phyloP scores from a whole-genome alignment of 1,140 invertebrate species.

The Drosophila prosaltans region DNA sequence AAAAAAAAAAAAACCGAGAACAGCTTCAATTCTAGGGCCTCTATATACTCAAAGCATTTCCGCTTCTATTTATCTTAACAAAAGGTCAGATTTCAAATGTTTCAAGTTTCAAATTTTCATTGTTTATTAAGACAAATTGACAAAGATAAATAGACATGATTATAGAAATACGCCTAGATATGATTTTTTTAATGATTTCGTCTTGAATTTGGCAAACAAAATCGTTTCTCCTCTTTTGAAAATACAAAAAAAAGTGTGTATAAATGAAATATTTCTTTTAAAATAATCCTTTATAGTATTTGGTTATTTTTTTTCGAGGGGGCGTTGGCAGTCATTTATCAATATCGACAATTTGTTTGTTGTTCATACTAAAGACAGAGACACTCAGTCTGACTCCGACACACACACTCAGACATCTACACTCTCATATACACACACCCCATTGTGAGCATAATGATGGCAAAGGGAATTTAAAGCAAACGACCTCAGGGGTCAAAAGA shows the following conservation, averaged over 20 bases:
- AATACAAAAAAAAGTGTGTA: not conserved
- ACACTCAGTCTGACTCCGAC: not conserved
- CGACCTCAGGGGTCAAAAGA: slow-evolving; percentile 7
- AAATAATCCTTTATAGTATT: slow-evolving; percentile 17
- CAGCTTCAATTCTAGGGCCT: too few relatives aligned
- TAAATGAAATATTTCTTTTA: slow-evolving; percentile 24
- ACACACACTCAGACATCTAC: not conserved
- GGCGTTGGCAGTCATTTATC: slow-evolving; percentile 47
- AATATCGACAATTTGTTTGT: slow-evolving; percentile 49
- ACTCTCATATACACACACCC: not conserved
- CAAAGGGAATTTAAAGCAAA: slow-evolving; percentile 11
- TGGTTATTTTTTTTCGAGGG: not conserved
- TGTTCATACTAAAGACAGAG: not conserved
- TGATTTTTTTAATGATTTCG: not conserved
- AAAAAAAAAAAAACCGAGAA: too few relatives aligned
- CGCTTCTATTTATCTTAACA: not conserved
- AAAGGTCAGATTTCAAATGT: not conserved
- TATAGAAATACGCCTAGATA: not conserved
- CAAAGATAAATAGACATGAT: not conserved
- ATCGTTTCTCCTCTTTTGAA: slow-evolving; percentile 4
- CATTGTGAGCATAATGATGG: slow-evolving; percentile 7
- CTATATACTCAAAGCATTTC: not conserved
- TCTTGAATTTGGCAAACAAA: slow-evolving; percentile 7
- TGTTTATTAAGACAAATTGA: too few relatives aligned
- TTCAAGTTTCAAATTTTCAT: too few relatives aligned